Evolutionary conservation across 2,113 vertebrate genomes (phyloP), one percentile per base, ranked within the genome.

Genomic region (Corythaixoides concolor): DNA sequence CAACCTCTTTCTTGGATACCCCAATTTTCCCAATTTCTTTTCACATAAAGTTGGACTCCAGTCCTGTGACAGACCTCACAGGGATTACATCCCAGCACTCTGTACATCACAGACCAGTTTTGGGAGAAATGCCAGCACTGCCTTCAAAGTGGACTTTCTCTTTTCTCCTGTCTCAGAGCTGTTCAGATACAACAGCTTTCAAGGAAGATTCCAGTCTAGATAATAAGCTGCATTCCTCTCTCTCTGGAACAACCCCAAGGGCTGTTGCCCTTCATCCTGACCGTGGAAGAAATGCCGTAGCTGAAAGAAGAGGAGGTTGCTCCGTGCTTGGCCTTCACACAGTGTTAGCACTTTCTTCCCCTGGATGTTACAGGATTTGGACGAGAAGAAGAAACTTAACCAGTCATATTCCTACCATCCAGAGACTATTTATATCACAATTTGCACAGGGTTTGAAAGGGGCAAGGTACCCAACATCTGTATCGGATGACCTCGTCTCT

Each of bases 321-420:
- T 98, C 97, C 30, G 89, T 22, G 39, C 96, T 95, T 85, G 98
- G 98, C 84, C 98, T 98, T 96, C 98, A 98, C 62, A 98, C 98
- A 3, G 97, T 98, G 69, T 95, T 98, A 94, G 98, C 98, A 92
- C 98, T 98, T 98, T 98, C 97, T 92, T 98, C 98, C 64, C 98
- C 98, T 19, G 98, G 97, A 69, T 98, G 98, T 96, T 98, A 98
- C 93, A 97, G 98, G 73, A 97, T 98, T 86, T 98, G 98, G 98
- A 98, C 98, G 1, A 98, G 98, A 95, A 98, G 95, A 96, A 95
- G 94, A 77, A 98, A 90, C 66, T 96, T 98, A 81, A 97, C 97
- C 50, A 97, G 96, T 62, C 96, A 86, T 22, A 96, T 97, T 95
- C 97, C 98, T 47, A 83, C 97, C 47, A 79, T 98, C 94, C 98